Conservation (phyloP, 1,140 invertebrate species). For the Pollicipes pollicipes region DNA sequence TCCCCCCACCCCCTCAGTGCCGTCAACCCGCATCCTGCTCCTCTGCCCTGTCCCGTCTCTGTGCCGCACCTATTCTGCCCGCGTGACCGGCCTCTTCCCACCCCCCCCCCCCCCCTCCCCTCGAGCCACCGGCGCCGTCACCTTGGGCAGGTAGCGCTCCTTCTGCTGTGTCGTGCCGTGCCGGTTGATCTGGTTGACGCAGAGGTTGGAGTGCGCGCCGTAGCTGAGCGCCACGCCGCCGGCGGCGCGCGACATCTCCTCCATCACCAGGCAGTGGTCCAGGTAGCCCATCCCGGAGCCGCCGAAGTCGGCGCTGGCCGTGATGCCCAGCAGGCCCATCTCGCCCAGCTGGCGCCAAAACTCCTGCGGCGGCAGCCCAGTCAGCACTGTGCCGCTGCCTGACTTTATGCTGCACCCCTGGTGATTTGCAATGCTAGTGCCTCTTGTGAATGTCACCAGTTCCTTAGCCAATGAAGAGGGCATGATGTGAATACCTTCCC, state of each 20-base stretch:
- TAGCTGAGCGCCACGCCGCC: conserved; percentile 73
- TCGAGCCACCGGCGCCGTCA: conserved; percentile 24
- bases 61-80: not conserved
- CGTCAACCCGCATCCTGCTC: not conserved
- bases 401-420: not conserved
- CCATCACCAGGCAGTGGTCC: conserved; percentile 83
- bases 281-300: conserved; percentile 79
- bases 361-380: conserved; percentile 29
- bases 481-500: too few relatives aligned
- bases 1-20: not conserved
- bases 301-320: conserved; percentile 68
- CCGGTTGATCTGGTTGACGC: conserved; percentile 87
- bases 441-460: not conserved
- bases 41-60: not conserved
- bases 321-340: conserved; percentile 80
- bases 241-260: conserved; percentile 79
- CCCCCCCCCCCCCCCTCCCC: too few relatives aligned
- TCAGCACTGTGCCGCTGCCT: not conserved
- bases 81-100: not conserved
- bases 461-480: not conserved
- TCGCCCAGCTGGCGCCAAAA: conserved; percentile 87
- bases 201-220: too few relatives aligned
- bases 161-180: conserved; percentile 89
- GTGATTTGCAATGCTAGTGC: not conserved
- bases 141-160: conserved; percentile 78